Percentiles rank a stretch among this genome's conserved stretches.
phyloP scores from a whole-genome alignment of 2,888 invertebrate species.

The Papilio gigon region DNA sequence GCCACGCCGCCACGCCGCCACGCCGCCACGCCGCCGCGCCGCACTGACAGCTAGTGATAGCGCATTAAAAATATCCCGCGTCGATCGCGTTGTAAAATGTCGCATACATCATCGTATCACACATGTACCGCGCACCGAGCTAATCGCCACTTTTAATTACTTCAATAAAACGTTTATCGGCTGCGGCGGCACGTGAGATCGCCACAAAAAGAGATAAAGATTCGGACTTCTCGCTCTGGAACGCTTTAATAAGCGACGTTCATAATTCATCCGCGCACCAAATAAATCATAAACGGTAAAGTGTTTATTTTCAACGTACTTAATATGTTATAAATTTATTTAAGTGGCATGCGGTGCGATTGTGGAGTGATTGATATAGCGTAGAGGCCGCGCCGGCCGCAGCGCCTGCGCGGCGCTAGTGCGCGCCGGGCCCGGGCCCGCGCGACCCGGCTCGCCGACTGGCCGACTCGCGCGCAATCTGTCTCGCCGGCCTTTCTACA shows the following conservation, averaged over 20 bases:
- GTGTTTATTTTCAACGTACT: conserved; percentile 81
- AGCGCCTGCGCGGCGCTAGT: background rate
- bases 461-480: background rate
- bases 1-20: conserved; percentile 43
- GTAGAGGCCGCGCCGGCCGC: conserved; percentile 63
- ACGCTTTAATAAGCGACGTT: conserved; percentile 69
- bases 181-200: conserved; percentile 74
- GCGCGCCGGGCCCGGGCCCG: background rate
- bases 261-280: conserved; percentile 77
- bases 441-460: background rate
- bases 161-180: conserved; percentile 80
- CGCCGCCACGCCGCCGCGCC: conserved; percentile 43
- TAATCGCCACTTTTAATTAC: conserved; percentile 78
- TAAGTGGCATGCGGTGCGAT: conserved; percentile 79
- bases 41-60: conserved; percentile 58
- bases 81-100: conserved; percentile 68
- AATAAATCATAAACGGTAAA: conserved; percentile 81
- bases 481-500: background rate
- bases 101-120: conserved; percentile 71
- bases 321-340: conserved; percentile 83
- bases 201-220: conserved; percentile 71
- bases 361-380: conserved; percentile 80
- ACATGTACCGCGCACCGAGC: conserved; percentile 67
- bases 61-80: conserved; percentile 60
- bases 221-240: conserved; percentile 68